Base-by-base conservation (phyloP, 2,888 invertebrate species). In the Aradus depressus region DNA sequence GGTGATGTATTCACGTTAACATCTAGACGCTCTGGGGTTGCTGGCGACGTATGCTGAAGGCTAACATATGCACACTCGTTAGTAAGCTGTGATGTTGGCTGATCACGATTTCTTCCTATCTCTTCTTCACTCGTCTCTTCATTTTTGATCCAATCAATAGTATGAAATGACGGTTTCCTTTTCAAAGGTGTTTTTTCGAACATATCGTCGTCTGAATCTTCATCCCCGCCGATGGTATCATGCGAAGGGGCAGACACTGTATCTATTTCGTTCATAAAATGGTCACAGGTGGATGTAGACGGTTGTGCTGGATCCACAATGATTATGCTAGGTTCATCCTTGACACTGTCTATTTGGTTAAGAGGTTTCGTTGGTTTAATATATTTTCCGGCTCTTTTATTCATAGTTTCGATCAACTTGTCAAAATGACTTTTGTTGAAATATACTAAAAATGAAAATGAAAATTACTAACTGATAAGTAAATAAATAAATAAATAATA, bases 391-490 rank as follows among this genome's bases (percentile, higher is more conserved):
- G 60, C 58, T 3, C 66, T 62, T 14, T 55, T 57, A 58, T 61
- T 66, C 37, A 69, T 63, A 18, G 61, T 56, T 31, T 64, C 59
- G 19, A 70, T 67, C 37, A 70, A 58, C 50, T 59, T 62, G 8
- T 65, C 59, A 47, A 66, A 71, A 41, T 63, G 66, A 5, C 59
- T 60, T 56, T 67, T 66, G 50, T 71, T 64, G 12, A 61, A 57
- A 52, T 65, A 59, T 53, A 67, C 69, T 69, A 57, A 12, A 59
- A 60, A 53, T 38, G 39, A 56, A 51, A 22, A 32, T 45, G 19
- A 32, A 44, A 45, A 26, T 12, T 37, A 16, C n/a, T 23, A 2
- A 39, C 22, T 12, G 45, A 25, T 48, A 2, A 16, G 3, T 6
- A 48, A 39, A 12, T 21, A n/a, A 22, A 44, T 52, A 42, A 26